phyloP scores from a whole-genome alignment of 2,797 vertebrate genomes.

The Alauda arvensis region DNA sequence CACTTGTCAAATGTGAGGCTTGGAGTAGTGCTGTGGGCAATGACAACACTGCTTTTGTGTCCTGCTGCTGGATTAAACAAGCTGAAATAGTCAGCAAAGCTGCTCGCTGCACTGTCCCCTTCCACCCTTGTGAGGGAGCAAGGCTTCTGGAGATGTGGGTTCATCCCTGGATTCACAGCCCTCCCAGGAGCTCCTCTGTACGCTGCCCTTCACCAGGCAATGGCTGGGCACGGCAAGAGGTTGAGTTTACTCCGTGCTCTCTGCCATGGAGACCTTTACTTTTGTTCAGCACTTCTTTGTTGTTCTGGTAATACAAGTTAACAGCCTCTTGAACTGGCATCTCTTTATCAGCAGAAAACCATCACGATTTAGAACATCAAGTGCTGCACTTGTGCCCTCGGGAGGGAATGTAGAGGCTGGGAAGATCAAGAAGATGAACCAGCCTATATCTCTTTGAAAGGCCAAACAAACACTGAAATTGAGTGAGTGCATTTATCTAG shows the following conservation, averaged over 20 bases:
- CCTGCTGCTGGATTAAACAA: not conserved
- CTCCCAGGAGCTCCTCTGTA: not conserved
- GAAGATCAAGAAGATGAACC: conserved; percentile 28
- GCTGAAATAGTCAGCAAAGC: not conserved
- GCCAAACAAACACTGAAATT: not conserved
- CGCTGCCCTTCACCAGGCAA: not conserved
- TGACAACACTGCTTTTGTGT: not conserved
- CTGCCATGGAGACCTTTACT: not conserved
- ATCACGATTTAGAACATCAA: not conserved
- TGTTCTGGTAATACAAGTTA: not conserved
- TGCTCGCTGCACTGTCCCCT: not conserved
- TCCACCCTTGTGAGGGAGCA: not conserved
- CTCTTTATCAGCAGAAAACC: conserved; percentile 26
- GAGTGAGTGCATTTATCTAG: not conserved
- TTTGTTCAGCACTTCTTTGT: not conserved
- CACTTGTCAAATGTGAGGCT: not conserved
- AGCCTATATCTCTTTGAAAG: not conserved
- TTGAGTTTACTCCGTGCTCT: not conserved
- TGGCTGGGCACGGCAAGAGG: not conserved
- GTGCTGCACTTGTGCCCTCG: conserved; percentile 13
- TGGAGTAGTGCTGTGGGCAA: not conserved
- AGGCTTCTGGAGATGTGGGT: not conserved
- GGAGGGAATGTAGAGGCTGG: not conserved
- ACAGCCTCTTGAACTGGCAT: not conserved
- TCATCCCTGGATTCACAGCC: not conserved